A percentile compares a stretch with the other conserved stretches of the same genome.
Conservation (phyloP, 2,888 invertebrate species). For the Tenthredo scrophulariae region DNA sequence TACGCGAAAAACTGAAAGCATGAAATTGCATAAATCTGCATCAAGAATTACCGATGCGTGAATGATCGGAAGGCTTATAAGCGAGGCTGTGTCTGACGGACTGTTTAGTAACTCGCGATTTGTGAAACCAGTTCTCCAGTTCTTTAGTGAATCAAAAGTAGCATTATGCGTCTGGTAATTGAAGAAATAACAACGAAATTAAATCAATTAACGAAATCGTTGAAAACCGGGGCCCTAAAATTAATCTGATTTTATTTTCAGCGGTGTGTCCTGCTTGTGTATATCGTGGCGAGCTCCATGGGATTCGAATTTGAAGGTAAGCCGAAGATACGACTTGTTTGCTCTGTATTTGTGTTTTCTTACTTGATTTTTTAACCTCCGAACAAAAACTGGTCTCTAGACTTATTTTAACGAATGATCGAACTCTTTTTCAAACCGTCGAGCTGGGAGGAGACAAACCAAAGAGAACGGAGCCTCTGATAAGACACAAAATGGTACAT, state of each 20-base stretch:
- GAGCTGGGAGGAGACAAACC: slow-evolving; percentile 53
- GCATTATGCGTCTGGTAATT: slow-evolving; percentile 31
- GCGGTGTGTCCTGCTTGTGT: slow-evolving; percentile 42
- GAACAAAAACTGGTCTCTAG: background rate
- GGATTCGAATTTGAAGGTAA: slow-evolving; percentile 52
- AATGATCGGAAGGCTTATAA: slow-evolving; percentile 53
- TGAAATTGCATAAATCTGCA: slow-evolving; percentile 49
- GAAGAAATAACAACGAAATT: background rate
- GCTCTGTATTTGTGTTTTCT: background rate
- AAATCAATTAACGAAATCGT: background rate
- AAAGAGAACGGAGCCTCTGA: slow-evolving; percentile 56
- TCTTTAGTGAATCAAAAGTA: background rate
- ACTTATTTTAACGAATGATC: slow-evolving; percentile 37
- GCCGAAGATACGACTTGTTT: background rate
- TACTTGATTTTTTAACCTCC: too few relatives aligned
- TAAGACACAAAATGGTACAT: slow-evolving; percentile 58
- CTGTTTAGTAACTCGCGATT: slow-evolving; percentile 52
- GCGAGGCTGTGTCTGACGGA: slow-evolving; percentile 5
- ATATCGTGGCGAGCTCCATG: background rate
- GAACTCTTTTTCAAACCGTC: slow-evolving; percentile 45
- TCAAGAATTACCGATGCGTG: slow-evolving; percentile 2
- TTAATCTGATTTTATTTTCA: background rate
- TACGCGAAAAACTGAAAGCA: slow-evolving; percentile 50
- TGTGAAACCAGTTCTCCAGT: slow-evolving; percentile 1
- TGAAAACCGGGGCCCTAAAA: background rate